phyloP scores from a whole-genome alignment of 2,113 vertebrate genomes.

The Clinocottus analis region DNA sequence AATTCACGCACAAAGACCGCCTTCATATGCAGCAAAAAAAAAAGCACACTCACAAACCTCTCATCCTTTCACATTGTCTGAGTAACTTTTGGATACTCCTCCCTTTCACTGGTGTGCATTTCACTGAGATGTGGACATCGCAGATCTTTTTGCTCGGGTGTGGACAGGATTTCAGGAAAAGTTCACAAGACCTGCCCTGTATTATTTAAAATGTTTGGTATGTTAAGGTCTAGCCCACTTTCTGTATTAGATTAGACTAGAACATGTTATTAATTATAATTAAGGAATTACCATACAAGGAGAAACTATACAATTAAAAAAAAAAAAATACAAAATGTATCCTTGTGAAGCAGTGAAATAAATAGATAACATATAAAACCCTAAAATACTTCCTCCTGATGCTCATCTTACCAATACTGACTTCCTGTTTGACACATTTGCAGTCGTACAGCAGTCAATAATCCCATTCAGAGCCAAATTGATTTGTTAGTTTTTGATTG shows the following conservation, averaged over 20 bases:
- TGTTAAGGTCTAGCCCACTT: neutral
- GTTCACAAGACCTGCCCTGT: neutral
- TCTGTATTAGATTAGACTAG: neutral
- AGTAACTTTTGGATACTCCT: conserved; percentile 32
- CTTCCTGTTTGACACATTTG: conserved; percentile 4
- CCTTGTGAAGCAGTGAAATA: neutral
- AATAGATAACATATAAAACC: neutral
- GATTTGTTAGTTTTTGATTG: conserved; percentile 47
- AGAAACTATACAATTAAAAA: neutral
- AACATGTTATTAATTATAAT: too few species aligned
- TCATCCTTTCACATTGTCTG: conserved; percentile 15
- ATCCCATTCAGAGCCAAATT: conserved; percentile 34
- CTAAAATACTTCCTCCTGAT: neutral
- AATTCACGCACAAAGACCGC: neutral
- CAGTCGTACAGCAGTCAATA: conserved; percentile 31
- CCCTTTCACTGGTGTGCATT: conserved; percentile 40
- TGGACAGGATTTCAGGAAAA: conserved; percentile 40
- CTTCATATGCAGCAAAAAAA: neutral
- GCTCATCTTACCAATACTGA: neutral
- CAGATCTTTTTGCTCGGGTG: conserved; percentile 36
- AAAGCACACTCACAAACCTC: conserved; percentile 1
- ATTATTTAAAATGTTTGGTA: too few species aligned
- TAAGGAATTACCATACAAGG: too few species aligned
- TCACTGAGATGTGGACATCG: conserved; percentile 23
- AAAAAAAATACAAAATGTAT: too few species aligned